Base-by-base conservation (phyloP, 2,888 invertebrate species). In the Hecatera dysodea region DNA sequence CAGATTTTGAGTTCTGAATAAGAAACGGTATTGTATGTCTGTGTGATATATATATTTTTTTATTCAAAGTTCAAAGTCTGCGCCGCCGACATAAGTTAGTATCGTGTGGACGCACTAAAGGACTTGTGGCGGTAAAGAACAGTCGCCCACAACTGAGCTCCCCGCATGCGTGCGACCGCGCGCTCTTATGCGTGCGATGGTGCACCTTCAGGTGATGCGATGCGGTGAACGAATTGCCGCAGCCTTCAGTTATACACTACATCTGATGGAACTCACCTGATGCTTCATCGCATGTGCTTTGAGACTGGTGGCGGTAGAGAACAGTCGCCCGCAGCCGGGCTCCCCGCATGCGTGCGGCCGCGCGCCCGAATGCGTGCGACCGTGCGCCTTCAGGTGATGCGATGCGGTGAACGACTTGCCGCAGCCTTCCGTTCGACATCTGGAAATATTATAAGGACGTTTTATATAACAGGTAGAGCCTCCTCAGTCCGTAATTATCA, bases 141-240 rank as follows among this genome's bases (percentile, higher is more conserved):
- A n/a, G n/a, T n/a, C n/a, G n/a, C n/a, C n/a, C n/a, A n/a, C n/a
- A n/a, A n/a, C n/a, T n/a, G n/a, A n/a, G n/a, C n/a, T n/a, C n/a
- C n/a, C n/a, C n/a, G n/a, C n/a, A n/a, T n/a, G n/a, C n/a, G n/a
- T n/a, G n/a, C n/a, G n/a, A n/a, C n/a, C n/a, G n/a, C n/a, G n/a
- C n/a, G n/a, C n/a, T n/a, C n/a, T n/a, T n/a, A n/a, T n/a, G n/a
- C n/a, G n/a, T n/a, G n/a, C n/a, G n/a, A n/a, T n/a, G n/a, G 89
- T 99, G 99, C 0, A 98, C 98, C 94, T 99, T 99, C 59, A 99
- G 94, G 90, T 99, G 99, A 93, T 99, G 99, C 60, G 98, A 98
- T 24, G 99, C 99, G 2, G 98, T 98, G 93, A 99, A 99, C 0
- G 98, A 98, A 91, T 99, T 99, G 50, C 98, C 98, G 91, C 99